phyloP scores from a whole-genome alignment of 1,140 invertebrate species.

The Zaprionus tsacasi region DNA sequence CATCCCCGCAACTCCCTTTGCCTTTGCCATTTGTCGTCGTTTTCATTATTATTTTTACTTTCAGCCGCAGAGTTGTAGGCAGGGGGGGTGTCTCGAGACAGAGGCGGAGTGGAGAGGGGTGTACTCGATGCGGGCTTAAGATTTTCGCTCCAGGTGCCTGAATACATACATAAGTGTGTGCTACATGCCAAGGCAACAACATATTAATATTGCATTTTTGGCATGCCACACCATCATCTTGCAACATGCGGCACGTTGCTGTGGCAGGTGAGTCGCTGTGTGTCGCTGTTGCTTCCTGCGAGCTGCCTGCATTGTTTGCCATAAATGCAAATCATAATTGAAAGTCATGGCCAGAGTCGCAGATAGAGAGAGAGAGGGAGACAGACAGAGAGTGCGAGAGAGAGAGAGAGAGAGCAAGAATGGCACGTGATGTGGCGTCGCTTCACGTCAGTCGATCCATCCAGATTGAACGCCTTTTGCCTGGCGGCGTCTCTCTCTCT shows the following conservation, averaged over 20 bases:
- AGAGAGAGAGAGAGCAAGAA: not conserved
- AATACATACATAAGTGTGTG: not conserved
- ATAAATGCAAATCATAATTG: slow-evolving; percentile 9
- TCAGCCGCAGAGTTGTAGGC: not conserved
- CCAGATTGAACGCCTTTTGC: not conserved
- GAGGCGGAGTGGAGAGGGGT: not conserved
- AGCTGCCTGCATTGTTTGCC: not conserved
- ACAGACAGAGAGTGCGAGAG: not conserved
- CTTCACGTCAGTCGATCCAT: not conserved
- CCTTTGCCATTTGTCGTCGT: not conserved
- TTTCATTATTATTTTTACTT: not conserved
- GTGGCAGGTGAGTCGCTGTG: slow-evolving; percentile 1
- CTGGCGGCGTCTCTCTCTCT: not conserved
- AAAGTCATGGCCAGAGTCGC: not conserved
- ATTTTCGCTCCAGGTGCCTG: not conserved
- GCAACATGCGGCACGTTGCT: not conserved
- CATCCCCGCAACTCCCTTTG: not conserved
- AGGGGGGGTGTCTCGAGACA: too few species aligned
- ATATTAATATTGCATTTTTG: slow-evolving; percentile 25
- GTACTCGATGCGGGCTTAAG: not conserved
- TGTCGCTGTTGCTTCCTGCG: slow-evolving; percentile 1
- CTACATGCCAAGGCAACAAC: not conserved
- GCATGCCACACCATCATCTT: slow-evolving; percentile 11
- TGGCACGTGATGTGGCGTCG: not conserved
- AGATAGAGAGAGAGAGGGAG: not conserved